Evolutionary conservation across 2,797 vertebrate species (phyloP).

Genomic region (Helarctos malayanus): DNA sequence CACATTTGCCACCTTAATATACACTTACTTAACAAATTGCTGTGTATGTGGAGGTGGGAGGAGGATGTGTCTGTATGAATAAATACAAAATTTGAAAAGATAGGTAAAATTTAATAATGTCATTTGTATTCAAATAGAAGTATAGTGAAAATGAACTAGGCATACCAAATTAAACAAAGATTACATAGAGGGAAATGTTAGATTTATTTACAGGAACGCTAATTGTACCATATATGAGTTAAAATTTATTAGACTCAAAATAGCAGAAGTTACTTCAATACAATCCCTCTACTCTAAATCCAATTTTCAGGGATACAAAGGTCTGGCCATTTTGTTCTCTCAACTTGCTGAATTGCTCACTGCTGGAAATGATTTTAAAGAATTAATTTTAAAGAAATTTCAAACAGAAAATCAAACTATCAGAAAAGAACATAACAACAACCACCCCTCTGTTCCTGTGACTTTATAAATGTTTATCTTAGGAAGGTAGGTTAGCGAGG

Average conservation of each 20-base stretch:
- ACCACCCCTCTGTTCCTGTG: constrained; percentile 28
- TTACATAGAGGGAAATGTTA: constrained; percentile 27
- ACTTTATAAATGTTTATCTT: constrained; percentile 66
- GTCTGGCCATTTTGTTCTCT: constrained; percentile 66
- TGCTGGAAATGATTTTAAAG: constrained; percentile 75
- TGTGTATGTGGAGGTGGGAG: background rate
- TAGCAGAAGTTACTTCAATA: constrained; percentile 66
- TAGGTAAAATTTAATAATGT: constrained; percentile 66
- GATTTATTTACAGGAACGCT: constrained; percentile 73
- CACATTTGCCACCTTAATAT: background rate
- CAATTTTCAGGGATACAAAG: constrained; percentile 58
- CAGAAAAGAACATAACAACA: constrained; percentile 47
- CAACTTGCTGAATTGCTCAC: constrained; percentile 53
- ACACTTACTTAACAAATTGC: constrained; percentile 45
- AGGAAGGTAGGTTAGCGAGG: constrained; percentile 53
- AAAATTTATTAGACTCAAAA: constrained; percentile 69
- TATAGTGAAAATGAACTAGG: constrained; percentile 66
- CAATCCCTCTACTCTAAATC: constrained; percentile 33
- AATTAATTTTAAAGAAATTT: constrained; percentile 74
- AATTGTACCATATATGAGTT: constrained; percentile 64
- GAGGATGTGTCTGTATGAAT: background rate
- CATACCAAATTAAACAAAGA: constrained; percentile 72
- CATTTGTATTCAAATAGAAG: constrained; percentile 60
- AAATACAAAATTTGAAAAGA: constrained; percentile 60
- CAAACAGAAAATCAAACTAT: constrained; percentile 61